phyloP scores from a whole-genome alignment of 2,113 vertebrate species.

The Serranochromis macrocephalus region DNA sequence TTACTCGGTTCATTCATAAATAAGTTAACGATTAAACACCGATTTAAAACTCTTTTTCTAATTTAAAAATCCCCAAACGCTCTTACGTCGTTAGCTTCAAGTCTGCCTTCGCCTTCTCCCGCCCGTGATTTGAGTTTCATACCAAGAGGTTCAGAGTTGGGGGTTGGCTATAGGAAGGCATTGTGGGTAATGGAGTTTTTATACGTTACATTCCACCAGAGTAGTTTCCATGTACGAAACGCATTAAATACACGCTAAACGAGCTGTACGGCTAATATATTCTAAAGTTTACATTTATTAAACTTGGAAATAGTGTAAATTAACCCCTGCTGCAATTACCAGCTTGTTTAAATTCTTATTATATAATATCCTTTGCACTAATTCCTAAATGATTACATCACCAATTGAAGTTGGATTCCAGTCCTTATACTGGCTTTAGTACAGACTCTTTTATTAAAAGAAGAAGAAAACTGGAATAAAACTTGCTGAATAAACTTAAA shows the following conservation, averaged over 20 bases:
- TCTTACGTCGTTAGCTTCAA: background rate
- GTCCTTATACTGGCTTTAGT: background rate
- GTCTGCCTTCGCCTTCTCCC: conserved; percentile 32
- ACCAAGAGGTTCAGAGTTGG: background rate
- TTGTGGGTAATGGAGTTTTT: conserved; percentile 49
- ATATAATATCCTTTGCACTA: background rate
- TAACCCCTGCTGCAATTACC: background rate
- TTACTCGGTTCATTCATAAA: background rate
- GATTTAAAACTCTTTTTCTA: fast-evolving
- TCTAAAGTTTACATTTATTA: background rate
- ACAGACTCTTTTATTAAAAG: background rate
- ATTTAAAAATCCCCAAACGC: background rate
- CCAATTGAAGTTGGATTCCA: background rate
- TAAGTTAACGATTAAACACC: background rate
- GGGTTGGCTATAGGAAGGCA: background rate
- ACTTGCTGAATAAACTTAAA: background rate
- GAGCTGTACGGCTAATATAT: no score
- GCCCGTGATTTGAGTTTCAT: conserved; percentile 61
- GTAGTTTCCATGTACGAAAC: background rate
- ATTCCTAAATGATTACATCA: conserved; percentile 45
- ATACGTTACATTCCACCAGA: background rate
- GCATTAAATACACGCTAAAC: background rate
- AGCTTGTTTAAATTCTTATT: background rate
- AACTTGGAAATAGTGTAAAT: background rate
- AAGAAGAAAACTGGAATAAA: background rate